A percentile compares a stretch with the other conserved stretches of the same genome.
Evolutionary conservation across 2,797 vertebrate species (phyloP).

Genomic region (Acanthurus tractus): DNA sequence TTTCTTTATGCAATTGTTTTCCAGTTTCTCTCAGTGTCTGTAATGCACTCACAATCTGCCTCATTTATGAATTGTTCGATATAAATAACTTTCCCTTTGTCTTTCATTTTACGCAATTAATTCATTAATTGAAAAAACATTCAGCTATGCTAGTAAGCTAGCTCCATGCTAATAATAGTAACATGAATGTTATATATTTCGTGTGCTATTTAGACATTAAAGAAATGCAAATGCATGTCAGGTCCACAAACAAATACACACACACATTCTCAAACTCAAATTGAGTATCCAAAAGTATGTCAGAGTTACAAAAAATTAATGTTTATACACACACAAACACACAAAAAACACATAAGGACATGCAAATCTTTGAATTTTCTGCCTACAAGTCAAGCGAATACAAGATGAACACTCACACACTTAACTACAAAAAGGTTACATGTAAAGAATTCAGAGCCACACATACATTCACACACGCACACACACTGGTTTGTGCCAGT

Average conservation of each 20-base stretch:
- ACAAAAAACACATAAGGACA: background rate
- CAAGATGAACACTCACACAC: conserved; percentile 10
- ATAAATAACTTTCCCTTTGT: background rate
- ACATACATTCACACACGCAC: conserved; percentile 31
- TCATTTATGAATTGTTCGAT: too few relatives aligned
- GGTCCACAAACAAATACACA: conserved; percentile 18
- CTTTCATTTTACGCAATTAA: background rate
- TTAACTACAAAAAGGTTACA: conserved; percentile 44
- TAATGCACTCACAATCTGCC: background rate
- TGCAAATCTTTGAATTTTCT: background rate
- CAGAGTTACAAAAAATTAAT: conserved; percentile 14
- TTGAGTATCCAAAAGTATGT: conserved; percentile 40
- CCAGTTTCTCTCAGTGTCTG: background rate
- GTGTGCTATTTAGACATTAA: conserved; percentile 16
- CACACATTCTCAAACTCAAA: conserved; percentile 9
- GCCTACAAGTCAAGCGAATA: conserved; percentile 42
- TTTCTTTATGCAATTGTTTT: background rate
- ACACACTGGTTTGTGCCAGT: conserved; percentile 21
- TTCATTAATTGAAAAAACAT: background rate
- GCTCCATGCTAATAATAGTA: background rate
- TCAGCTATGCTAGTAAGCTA: background rate
- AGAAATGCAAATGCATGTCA: conserved; percentile 19
- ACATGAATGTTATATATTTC: background rate
- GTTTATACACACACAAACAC: background rate
- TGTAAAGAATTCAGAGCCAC: conserved; percentile 46